Conservation (phyloP, 2,113 vertebrate genomes). For the Psilopsiagon aymara region DNA sequence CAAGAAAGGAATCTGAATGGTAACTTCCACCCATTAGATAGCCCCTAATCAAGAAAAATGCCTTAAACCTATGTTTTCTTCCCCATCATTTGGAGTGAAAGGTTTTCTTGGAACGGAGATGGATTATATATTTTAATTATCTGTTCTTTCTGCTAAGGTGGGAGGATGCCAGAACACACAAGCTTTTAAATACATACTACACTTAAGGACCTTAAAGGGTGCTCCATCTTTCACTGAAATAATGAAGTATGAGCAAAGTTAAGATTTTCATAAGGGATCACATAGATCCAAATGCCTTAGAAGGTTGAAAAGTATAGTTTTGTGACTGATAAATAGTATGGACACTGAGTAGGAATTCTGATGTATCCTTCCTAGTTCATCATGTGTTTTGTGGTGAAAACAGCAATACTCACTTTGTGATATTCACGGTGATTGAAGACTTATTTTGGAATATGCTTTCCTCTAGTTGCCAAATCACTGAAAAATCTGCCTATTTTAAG, state of each 20-base stretch:
- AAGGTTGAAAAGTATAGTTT: not conserved
- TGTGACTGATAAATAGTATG: not conserved
- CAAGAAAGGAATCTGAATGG: not conserved
- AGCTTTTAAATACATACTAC: not conserved
- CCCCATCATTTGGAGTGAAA: not conserved
- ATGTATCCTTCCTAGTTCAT: not conserved
- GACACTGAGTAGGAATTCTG: not conserved
- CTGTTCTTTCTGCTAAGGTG: not conserved
- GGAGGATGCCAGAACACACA: not conserved
- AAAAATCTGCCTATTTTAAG: constrained; percentile 38
- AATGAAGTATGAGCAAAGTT: not conserved
- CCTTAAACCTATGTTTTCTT: not conserved
- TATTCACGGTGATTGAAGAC: constrained; percentile 7
- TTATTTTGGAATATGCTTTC: constrained; percentile 26
- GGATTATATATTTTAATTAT: not conserved
- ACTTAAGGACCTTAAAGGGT: not conserved
- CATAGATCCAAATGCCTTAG: not conserved
- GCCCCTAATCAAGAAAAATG: not conserved
- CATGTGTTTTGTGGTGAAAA: not conserved
- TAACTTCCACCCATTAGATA: not conserved
- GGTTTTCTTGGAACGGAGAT: not conserved
- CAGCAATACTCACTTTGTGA: constrained; percentile 54
- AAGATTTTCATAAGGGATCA: not conserved
- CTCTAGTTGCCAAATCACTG: constrained; percentile 64
- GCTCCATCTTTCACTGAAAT: not conserved